Conservation (phyloP, 37 sponge, comb jelly and placozoan species). For the Beroe ovata region DNA sequence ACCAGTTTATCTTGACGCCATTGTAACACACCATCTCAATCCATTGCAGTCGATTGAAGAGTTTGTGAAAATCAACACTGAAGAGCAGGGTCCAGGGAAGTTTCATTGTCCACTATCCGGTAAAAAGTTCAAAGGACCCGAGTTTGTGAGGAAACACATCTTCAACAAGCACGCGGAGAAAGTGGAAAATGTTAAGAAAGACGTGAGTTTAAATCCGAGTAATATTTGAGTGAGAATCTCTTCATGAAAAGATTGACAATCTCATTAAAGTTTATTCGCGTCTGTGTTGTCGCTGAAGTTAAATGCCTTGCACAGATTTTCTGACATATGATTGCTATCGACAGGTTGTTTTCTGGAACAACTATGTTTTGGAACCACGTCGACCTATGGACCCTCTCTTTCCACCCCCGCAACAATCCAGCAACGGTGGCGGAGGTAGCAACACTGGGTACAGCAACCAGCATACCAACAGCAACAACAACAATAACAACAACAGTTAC, state of each 20-base stretch:
- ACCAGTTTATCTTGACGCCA: not conserved
- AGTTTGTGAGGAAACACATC: constrained; percentile 97
- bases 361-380: constrained; percentile 81
- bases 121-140: constrained; percentile 95
- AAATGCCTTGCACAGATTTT: not conserved
- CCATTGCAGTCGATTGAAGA: constrained; percentile 71
- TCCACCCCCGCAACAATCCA: not conserved
- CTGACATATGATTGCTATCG: no score
- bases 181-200: constrained; percentile 81
- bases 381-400: constrained; percentile 75
- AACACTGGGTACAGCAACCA: not conserved
- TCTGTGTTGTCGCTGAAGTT: not conserved
- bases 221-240: no score
- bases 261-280: not conserved
- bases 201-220: constrained; percentile 86
- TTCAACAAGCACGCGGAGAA: constrained; percentile 93
- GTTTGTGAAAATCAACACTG: constrained; percentile 85
- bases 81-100: constrained; percentile 84
- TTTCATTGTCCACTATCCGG: constrained; percentile 97
- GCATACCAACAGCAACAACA: not conserved
- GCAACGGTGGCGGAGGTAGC: not conserved
- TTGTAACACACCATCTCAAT: not conserved
- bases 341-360: constrained; percentile 83
- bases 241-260: not conserved
- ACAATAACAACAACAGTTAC: not conserved